Percentiles rank a stretch among this genome's conserved stretches.
These are phyloP conservation scores for Mixornis gularis DNA, from an alignment of 2,113 vertebrate species.

Conservation along the genomic window DNA sequence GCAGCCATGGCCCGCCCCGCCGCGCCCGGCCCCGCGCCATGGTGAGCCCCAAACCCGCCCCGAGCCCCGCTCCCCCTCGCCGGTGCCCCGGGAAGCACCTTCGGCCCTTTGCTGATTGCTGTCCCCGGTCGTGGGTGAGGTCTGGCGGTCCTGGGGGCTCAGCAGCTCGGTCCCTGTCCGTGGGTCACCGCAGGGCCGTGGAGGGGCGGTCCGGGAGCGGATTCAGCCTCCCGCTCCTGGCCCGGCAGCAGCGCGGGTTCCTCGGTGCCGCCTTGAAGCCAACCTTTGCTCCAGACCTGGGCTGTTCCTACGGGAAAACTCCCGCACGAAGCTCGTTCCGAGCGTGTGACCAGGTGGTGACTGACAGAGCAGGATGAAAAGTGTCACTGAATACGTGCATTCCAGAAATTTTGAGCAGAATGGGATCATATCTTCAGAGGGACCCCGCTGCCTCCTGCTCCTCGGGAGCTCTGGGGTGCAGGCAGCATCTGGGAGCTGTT, in stretches of 20 bases:
- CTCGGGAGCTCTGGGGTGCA: accelerated
- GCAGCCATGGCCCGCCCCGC: background rate
- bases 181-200: background rate
- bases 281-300: background rate
- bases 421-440: accelerated
- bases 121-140: background rate
- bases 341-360: background rate
- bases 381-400: accelerated
- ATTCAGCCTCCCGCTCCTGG: background rate
- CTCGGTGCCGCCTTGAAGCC: background rate
- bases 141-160: background rate
- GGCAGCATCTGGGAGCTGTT: background rate
- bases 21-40: background rate
- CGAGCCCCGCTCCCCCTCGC: background rate
- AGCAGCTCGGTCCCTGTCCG: background rate
- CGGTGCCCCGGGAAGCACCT: background rate
- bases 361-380: accelerated
- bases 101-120: accelerated
- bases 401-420: accelerated
- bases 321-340: background rate
- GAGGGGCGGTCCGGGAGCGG: background rate
- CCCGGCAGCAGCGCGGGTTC: background rate
- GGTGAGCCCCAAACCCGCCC: background rate
- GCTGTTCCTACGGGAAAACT: background rate
- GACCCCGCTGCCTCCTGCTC: accelerated